Conservation (phyloP, 2,797 vertebrate genomes). For the Rhynchonycteris naso region DNA sequence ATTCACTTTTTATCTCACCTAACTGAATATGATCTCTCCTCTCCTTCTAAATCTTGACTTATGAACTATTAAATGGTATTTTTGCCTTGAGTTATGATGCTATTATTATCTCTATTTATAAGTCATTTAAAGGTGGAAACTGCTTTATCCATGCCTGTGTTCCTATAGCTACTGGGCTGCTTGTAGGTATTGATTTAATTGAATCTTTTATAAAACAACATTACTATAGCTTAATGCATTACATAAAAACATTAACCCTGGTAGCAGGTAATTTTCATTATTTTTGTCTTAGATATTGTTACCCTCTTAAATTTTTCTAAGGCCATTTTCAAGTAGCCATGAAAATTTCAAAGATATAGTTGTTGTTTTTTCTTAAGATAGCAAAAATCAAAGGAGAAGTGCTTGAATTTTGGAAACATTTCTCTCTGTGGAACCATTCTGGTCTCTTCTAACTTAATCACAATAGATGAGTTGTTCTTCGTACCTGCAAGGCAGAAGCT, state of each 20-base stretch:
- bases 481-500: not conserved
- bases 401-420: not conserved
- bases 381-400: not conserved
- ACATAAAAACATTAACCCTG: not conserved
- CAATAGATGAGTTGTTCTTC: not conserved
- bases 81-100: not conserved
- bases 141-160: not conserved
- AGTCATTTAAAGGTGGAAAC: not conserved
- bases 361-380: not conserved
- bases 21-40: not conserved
- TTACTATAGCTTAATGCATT: not conserved
- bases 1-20: not conserved
- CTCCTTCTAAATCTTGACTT: slow-evolving; percentile 20
- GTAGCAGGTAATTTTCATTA: not conserved
- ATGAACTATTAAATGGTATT: not conserved
- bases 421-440: not conserved
- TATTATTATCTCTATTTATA: not conserved
- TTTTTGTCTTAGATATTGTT: not conserved
- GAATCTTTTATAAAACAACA: not conserved
- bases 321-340: not conserved
- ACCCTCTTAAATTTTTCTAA: not conserved
- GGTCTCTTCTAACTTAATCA: not conserved
- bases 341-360: not conserved
- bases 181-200: not conserved
- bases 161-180: not conserved